Evolutionary conservation across 2,797 vertebrate species (phyloP).

Genomic region (Cephalopachus bancanus): DNA sequence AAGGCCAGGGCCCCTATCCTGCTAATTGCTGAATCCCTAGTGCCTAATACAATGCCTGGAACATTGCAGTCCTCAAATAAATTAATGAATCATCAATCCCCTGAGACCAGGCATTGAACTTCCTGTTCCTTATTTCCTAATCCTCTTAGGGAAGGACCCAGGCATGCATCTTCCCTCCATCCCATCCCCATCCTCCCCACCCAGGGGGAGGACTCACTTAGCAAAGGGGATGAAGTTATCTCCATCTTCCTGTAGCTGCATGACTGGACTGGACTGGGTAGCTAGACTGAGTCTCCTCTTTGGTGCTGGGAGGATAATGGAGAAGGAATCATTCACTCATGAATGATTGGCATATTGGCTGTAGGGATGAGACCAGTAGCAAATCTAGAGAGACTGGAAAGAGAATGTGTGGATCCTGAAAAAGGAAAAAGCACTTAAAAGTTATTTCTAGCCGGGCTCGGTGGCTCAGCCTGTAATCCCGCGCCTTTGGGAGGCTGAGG

Average conservation of each 20-base stretch:
- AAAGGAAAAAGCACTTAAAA: neutral
- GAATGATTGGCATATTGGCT: neutral
- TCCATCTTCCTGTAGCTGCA: conserved; percentile 65
- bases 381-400: neutral
- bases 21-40: neutral
- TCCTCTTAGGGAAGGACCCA: neutral
- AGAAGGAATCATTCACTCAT: conserved; percentile 68
- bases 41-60: conserved; percentile 13
- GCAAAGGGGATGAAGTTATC: conserved; percentile 78
- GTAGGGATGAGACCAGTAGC: neutral
- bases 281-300: neutral
- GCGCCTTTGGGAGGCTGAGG: no score
- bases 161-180: neutral
- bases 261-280: conserved; percentile 23
- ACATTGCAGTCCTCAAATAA: conserved; percentile 19
- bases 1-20: neutral
- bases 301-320: conserved; percentile 58
- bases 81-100: neutral
- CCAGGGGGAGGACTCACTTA: conserved; percentile 73
- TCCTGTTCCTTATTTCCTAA: neutral
- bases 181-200: neutral
- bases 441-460: neutral
- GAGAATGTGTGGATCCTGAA: neutral
- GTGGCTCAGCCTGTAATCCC: no score
- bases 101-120: neutral